Evolutionary conservation across 2,888 invertebrate genomes (phyloP), one percentile per base, ranked within the genome.

Genomic region (Andricus curvator): DNA sequence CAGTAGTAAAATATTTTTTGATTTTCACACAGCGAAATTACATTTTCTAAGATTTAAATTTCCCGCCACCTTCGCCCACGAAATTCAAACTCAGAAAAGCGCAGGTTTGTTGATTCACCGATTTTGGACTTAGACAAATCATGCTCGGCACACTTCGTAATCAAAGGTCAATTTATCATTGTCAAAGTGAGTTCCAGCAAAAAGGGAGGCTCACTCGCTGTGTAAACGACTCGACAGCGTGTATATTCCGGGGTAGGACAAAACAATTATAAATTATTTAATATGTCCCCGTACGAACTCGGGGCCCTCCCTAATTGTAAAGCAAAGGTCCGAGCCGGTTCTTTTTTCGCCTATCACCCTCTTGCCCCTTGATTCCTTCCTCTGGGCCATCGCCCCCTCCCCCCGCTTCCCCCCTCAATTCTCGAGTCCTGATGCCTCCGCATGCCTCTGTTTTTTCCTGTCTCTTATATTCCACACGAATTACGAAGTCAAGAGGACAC

Each of bases 201-300:
- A 81, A 83, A 81, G 25, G 8, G 37, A 74, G 20, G 70, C 78
- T 68, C 79, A 74, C 76, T 76, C 68, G 67, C 48, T 80, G 77
- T 77, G 76, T 77, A 80, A 80, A 82, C 80, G 67, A 78, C 67
- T 77, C 20, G 29, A 62, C 60, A 56, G 74, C 79, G 62, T 78
- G 80, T 68, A 68, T 77, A 66, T 48, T 51, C 62, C 48, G 37
- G 56, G 62, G 51, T 51, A 64, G 80, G 60, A 80, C 81, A 81
- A 83, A 83, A 81, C 83, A 81, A 83, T 81, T 79, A 83, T 81
- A 81, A 78, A 83, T 83, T 80, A 83, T 83, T 83, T 66, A 83
- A 81, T 81, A 83, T 81, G 78, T 79, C 79, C 64, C 78, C 51
- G 70, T 51, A 79, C 56, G 64, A 65, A 64, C 66, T 66, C 33